These are phyloP conservation scores for Drosophila baimaii DNA, from an alignment of 1,140 invertebrate species.

Conservation along the genomic window DNA sequence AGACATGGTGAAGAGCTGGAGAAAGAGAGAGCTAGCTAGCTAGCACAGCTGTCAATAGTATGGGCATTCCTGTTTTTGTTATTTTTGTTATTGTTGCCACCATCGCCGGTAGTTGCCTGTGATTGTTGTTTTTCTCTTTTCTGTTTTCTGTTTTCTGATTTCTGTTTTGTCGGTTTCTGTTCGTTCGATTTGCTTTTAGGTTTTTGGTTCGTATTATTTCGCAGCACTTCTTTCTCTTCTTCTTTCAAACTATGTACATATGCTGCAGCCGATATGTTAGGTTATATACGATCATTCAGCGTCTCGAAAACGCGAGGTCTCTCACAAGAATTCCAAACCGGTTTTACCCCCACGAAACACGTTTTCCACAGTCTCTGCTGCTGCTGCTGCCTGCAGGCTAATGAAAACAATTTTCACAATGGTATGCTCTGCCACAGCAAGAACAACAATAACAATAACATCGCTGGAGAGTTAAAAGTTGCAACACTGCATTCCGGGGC, in stretches of 20 bases:
- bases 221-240: constrained; percentile 13
- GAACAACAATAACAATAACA: constrained; percentile 30
- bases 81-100: constrained; percentile 58
- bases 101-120: constrained; percentile 40
- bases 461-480: constrained; percentile 60
- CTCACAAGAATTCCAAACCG: constrained; percentile 71
- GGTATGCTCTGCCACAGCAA: constrained; percentile 53
- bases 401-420: constrained; percentile 74
- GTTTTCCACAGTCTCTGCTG: constrained; percentile 41
- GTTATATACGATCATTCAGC: constrained; percentile 33
- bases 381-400: constrained; percentile 40
- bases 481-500: constrained; percentile 78
- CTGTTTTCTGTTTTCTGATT: background rate
- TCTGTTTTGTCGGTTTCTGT: constrained; percentile 26
- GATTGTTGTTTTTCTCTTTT: constrained; percentile 38
- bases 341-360: constrained; percentile 57
- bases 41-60: constrained; percentile 68
- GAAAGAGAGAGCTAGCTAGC: constrained; percentile 28
- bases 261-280: constrained; percentile 51
- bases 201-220: constrained; percentile 15
- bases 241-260: constrained; percentile 32
- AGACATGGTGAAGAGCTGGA: constrained; percentile 1
- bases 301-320: constrained; percentile 31
- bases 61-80: constrained; percentile 46
- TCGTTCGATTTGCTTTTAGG: constrained; percentile 17